These are phyloP conservation scores for Myotis planiceps DNA, from an alignment of 2,797 vertebrate genomes.

Conservation along the genomic window DNA sequence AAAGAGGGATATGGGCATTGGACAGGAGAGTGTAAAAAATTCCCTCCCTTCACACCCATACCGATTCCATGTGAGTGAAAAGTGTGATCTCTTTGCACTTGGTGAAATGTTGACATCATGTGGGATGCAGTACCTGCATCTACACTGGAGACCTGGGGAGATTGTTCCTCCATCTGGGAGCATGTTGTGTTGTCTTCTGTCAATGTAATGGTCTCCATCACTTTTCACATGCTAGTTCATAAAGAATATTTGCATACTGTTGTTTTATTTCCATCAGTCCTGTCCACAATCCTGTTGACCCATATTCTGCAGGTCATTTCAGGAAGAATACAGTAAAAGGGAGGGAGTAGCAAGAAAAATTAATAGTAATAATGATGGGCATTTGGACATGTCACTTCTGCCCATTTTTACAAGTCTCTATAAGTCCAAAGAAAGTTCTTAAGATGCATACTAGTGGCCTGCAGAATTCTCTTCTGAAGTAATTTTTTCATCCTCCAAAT, in stretches of 20 bases:
- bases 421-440: not conserved
- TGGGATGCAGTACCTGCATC: accelerated
- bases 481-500: not conserved
- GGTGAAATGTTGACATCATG: not conserved
- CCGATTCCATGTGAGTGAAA: not conserved
- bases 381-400: not conserved
- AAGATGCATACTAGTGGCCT: not conserved
- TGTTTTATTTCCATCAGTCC: not conserved
- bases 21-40: not conserved
- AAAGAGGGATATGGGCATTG: not conserved
- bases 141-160: not conserved
- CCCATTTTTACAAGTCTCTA: not conserved
- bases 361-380: not conserved
- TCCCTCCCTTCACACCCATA: not conserved
- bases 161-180: not conserved
- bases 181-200: not conserved
- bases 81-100: not conserved
- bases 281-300: not conserved
- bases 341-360: not conserved
- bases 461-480: not conserved
- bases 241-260: not conserved
- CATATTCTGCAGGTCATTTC: not conserved
- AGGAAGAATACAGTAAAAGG: not conserved
- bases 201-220: not conserved
- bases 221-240: not conserved